Evolutionary conservation across 2,888 invertebrate genomes (phyloP).

Genomic region (Scaptomyza caliginosa): DNA sequence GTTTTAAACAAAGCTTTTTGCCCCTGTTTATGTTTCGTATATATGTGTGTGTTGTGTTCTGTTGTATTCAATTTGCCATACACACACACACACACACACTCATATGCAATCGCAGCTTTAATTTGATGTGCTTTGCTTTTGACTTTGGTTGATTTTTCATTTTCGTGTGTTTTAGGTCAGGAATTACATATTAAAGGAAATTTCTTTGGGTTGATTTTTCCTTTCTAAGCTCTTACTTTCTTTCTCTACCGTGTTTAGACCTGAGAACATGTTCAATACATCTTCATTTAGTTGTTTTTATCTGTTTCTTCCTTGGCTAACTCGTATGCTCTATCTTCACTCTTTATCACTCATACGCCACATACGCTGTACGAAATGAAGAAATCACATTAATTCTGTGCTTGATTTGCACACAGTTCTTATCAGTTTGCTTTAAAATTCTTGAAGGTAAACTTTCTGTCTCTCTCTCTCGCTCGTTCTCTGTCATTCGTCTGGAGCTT

Average conservation of each 20-base stretch:
- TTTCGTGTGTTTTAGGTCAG: background rate
- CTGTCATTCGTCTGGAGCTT: background rate
- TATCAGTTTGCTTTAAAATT: background rate
- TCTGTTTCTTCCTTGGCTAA: no score
- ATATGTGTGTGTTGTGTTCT: background rate
- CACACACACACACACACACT: background rate
- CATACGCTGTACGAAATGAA: background rate
- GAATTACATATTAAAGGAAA: constrained; percentile 8
- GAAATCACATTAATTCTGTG: background rate
- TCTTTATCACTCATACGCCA: constrained; percentile 35
- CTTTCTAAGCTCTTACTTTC: no score
- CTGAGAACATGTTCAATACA: no score
- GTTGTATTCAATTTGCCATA: background rate
- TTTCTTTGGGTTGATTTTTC: no score
- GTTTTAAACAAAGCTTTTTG: constrained; percentile 47
- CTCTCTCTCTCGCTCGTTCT: no score
- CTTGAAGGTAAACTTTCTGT: background rate
- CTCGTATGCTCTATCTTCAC: background rate
- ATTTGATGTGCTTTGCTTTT: constrained; percentile 3
- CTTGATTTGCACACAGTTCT: background rate
- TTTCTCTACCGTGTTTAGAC: no score
- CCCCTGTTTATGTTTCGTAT: constrained; percentile 14
- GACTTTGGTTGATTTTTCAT: constrained; percentile 4
- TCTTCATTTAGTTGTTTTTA: no score
- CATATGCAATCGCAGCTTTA: background rate